Evolutionary conservation across 2,797 vertebrate genomes (phyloP), one percentile per base, ranked within the genome.

Genomic region (Syngnathus rostellatus): DNA sequence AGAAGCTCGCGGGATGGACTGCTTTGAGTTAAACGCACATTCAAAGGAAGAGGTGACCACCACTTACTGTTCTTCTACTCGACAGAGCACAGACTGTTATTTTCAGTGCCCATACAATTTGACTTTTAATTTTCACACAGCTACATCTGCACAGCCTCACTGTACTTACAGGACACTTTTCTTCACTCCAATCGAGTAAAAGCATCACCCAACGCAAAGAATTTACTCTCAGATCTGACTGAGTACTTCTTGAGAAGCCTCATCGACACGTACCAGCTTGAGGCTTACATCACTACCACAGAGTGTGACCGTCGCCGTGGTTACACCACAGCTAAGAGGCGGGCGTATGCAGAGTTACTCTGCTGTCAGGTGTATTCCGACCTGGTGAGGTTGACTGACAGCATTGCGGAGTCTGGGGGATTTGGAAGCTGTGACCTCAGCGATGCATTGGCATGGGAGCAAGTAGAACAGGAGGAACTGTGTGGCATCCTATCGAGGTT

Each of bases 291-390:
- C 66, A 85, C 71, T 2, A 76, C 81, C 23, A 87, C 87, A 0
- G 82, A 82, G 63, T 91, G 83, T 31, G 81, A 87, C 63, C 54
- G 3, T 16, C 82, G 75, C 38, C 77, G 83, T 17, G 86, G 88
- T 68, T 90, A 89, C 84, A 88, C 84, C 0, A 62, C 82, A 8
- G 80, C 83, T 66, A 80, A 84, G 74, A 88, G 86, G 68, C 78
- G 76, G 12, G 65, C 69, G 63, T 93, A 90, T 19, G 71, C 81
- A 0, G 68, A 86, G 40, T 81, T 86, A 11, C 86, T 94, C 40
- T 88, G 90, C 69, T 81, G 83, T 46, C 92, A 93, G 87, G 81
- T 89, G 57, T 74, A 86, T 38, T 70, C 68, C 12, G 89, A 94
- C 78, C 84, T 93, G 0, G 21, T 79, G 74, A 70, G 23, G 25